Evolutionary conservation across 2,888 invertebrate genomes (phyloP).

Genomic region (Dusona sp.): DNA sequence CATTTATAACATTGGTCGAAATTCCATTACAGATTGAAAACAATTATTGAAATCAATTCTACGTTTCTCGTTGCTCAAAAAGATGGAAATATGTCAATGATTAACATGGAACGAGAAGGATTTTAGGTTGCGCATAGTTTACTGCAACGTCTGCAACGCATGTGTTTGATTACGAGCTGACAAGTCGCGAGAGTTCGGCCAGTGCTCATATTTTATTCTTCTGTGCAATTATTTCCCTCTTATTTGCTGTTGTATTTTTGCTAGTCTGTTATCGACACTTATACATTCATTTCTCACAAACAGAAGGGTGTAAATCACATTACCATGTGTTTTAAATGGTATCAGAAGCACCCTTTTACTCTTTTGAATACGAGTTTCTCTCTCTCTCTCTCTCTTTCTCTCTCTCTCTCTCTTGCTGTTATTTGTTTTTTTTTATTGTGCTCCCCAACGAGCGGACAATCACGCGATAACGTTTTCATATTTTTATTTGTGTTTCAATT

Average conservation of each 20-base stretch:
- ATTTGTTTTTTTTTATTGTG: slow-evolving; percentile 41
- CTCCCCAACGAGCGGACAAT: slow-evolving; percentile 38
- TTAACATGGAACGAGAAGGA: not conserved
- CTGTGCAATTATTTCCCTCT: slow-evolving; percentile 8
- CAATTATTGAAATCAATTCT: not conserved
- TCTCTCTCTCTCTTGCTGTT: slow-evolving; percentile 42
- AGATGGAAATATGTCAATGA: not conserved
- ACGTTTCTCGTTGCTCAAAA: not conserved
- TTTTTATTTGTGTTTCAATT: slow-evolving; percentile 42
- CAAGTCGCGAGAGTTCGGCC: slow-evolving; percentile 56
- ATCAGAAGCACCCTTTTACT: slow-evolving; percentile 57
- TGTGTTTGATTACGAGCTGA: slow-evolving; percentile 48
- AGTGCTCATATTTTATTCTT: slow-evolving; percentile 23
- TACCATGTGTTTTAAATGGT: slow-evolving; percentile 64
- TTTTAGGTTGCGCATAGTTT: slow-evolving; percentile 13
- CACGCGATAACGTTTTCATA: slow-evolving; percentile 57
- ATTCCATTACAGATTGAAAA: not conserved
- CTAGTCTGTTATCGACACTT: slow-evolving; percentile 71
- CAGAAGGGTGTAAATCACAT: slow-evolving; percentile 68
- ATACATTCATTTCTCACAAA: slow-evolving; percentile 70
- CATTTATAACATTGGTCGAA: not conserved
- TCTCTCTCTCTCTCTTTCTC: slow-evolving; percentile 44
- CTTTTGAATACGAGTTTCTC: slow-evolving; percentile 55
- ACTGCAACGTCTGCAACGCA: slow-evolving; percentile 23
- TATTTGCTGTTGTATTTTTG: not conserved